Conservation (phyloP, 2,888 invertebrate species). For the Folsomia manolachei region DNA sequence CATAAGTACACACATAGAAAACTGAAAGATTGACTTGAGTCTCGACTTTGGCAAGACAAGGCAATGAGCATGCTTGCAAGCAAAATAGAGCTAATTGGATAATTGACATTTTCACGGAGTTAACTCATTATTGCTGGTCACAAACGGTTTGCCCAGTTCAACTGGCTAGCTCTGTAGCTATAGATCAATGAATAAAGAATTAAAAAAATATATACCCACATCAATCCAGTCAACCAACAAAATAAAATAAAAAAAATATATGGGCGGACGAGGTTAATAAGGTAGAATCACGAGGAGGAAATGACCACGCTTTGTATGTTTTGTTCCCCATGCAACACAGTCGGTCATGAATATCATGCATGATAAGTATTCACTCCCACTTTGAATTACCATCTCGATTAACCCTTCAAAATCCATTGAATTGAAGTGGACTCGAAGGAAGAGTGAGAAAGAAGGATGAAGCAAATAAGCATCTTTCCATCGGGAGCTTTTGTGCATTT, state of each 20-base stretch:
- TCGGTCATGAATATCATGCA: background rate
- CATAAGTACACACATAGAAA: too few relatives aligned
- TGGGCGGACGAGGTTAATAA: background rate
- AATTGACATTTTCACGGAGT: conserved; percentile 33
- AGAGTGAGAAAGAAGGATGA: too few relatives aligned
- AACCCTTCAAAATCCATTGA: background rate
- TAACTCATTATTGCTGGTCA: conserved; percentile 3
- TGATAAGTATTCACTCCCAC: background rate
- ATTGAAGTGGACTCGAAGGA: too few relatives aligned
- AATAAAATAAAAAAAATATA: background rate
- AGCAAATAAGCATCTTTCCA: too few relatives aligned
- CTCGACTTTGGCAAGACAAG: too few relatives aligned
- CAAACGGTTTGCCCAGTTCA: too few relatives aligned
- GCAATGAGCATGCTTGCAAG: too few relatives aligned
- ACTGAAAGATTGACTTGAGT: too few relatives aligned
- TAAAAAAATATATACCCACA: background rate
- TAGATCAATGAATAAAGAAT: background rate
- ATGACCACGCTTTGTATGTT: background rate
- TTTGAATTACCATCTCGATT: background rate
- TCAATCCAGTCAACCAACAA: background rate
- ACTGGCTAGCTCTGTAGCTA: too few relatives aligned
- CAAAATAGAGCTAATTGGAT: conserved; percentile 30
- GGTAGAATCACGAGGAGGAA: background rate
- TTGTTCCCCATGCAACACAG: background rate
- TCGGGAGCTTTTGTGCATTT: background rate